These are phyloP conservation scores for Oscheius sp. DNA, from an alignment of 2,888 invertebrate species.

Conservation along the genomic window DNA sequence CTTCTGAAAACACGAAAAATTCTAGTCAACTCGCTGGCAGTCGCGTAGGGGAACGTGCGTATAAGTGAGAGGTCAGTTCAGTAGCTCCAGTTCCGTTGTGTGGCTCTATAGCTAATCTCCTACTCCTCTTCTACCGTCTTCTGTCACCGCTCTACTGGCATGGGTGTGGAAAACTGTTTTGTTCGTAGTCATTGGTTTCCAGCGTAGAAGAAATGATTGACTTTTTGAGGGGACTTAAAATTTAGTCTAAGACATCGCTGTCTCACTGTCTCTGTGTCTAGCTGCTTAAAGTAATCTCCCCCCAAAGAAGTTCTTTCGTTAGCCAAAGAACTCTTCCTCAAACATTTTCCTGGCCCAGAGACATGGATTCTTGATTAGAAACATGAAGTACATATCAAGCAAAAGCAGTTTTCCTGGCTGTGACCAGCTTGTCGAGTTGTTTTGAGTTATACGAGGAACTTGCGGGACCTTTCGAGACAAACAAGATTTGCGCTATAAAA, in stretches of 20 bases:
- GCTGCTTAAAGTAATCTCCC: too few species aligned
- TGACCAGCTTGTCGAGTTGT: not conserved
- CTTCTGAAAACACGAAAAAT: not conserved
- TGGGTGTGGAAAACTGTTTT: not conserved
- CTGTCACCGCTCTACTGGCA: not conserved
- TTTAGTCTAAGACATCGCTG: too few species aligned
- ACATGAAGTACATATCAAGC: too few species aligned
- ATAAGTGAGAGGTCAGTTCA: slow-evolving; percentile 4
- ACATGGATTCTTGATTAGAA: too few species aligned
- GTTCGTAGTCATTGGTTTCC: not conserved
- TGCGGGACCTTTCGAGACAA: not conserved
- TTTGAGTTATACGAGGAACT: not conserved
- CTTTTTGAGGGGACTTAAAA: too few species aligned
- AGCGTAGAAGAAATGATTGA: too few species aligned
- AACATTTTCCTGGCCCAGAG: too few species aligned
- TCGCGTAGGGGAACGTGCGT: slow-evolving; percentile 25
- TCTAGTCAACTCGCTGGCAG: slow-evolving; percentile 15
- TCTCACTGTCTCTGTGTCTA: too few species aligned
- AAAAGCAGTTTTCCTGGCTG: not conserved
- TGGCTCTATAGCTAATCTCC: not conserved
- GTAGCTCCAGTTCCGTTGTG: slow-evolving; percentile 4
- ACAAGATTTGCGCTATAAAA: not conserved
- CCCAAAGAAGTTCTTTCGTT: too few species aligned
- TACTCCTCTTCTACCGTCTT: slow-evolving; percentile 2
- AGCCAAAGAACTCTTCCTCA: too few species aligned